These are phyloP conservation scores for Hydrophis major DNA, from an alignment of 2,797 vertebrate genomes.

Conservation along the genomic window DNA sequence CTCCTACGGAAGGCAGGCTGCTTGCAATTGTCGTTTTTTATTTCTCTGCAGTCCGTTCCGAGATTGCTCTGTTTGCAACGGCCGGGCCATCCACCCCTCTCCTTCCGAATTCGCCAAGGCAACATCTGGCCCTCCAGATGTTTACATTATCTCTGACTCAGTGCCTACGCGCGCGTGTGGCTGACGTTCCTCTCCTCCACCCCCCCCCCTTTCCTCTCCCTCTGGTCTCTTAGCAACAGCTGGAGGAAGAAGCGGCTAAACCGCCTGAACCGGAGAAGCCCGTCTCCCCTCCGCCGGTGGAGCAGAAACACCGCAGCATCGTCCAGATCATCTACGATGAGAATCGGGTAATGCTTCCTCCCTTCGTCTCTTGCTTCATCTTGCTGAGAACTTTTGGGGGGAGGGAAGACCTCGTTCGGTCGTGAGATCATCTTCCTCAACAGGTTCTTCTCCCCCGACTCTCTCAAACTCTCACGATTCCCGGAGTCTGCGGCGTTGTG, in stretches of 20 bases:
- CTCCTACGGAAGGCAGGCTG: too few species aligned
- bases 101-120: conserved; percentile 24
- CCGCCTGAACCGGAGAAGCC: conserved; percentile 96
- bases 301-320: conserved; percentile 98
- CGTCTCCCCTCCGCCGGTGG: conserved; percentile 94
- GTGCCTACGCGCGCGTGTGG: neutral
- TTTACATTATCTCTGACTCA: conserved; percentile 59
- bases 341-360: conserved; percentile 81
- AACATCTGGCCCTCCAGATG: conserved; percentile 42
- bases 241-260: conserved; percentile 98
- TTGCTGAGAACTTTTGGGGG: too few species aligned
- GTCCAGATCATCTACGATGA: conserved; percentile 99
- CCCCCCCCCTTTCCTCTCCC: conserved; percentile 35
- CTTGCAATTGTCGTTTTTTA: neutral
- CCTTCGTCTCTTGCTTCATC: neutral
- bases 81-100: conserved; percentile 15
- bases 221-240: conserved; percentile 92
- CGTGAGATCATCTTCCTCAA: too few species aligned
- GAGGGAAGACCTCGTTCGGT: too few species aligned
- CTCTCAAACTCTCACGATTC: too few species aligned
- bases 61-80: neutral
- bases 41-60: neutral
- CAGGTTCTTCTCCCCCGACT: too few species aligned
- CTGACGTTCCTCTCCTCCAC: neutral
- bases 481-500: too few species aligned